Base-by-base conservation (phyloP, 2,113 vertebrate species). In the Corythaixoides concolor region DNA sequence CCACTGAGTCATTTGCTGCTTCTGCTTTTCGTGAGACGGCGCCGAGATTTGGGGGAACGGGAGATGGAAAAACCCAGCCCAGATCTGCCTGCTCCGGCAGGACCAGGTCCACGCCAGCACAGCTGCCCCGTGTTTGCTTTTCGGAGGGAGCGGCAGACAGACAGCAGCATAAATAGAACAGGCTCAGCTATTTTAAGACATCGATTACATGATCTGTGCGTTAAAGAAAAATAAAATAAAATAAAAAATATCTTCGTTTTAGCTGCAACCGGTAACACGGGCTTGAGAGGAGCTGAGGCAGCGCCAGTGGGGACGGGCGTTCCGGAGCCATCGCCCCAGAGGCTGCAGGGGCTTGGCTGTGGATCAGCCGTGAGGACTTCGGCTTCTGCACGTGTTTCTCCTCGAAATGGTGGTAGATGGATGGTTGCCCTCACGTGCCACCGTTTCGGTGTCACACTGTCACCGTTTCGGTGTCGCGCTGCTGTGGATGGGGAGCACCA, bases 161-260 rank as follows among this genome's bases (percentile, higher is more conserved):
- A 41, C 79, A 93, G 91, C 43, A 32, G 79, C 92, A 95, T 63
- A 96, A 97, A 97, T 96, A 97, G 95, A 88, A 79, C 64, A 68
- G 68, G 33, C 75, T 30, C 10, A 30, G 77, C 88, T 97, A 96
- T 97, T 97, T 96, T 93, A 69, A 91, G 95, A 41, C 64, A 32
- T 80, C 5, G 13, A 47, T 94, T 91, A 27, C 80, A 88, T 72
- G 91, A 90, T 82, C 66, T 53, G 73, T 64, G 50, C 68, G 4
- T 82, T 93, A 76, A 89, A 63, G 41, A 12, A 33, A 50, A 77
- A 59, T 52, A 77, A 52, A 50, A n/a, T 20, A 59, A 75, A 14
- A 47, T 4, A 17, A 66, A 58, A 33, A 58, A 55, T 11, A n/a
- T 69, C 53, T 68, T 79, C 41, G 33, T 15, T 84, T 63, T 18